A percentile compares a stretch with the other conserved stretches of the same genome.
phyloP scores from a whole-genome alignment of 2,113 vertebrate species.

The Fregetta grallaria region DNA sequence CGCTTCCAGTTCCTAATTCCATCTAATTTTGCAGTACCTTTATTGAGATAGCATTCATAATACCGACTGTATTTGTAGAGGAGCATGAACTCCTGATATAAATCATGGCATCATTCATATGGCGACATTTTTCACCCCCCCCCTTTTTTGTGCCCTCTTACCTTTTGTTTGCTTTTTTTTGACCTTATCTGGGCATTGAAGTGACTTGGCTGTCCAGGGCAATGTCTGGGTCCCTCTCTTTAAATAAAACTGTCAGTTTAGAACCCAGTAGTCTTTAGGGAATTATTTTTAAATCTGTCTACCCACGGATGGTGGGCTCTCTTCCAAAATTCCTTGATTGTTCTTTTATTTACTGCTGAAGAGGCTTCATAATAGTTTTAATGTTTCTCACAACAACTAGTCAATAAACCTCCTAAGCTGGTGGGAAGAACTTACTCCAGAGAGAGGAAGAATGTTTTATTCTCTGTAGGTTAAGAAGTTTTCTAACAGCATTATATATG shows the following conservation, averaged over 20 bases:
- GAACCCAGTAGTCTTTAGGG: background rate
- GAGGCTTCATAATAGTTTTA: background rate
- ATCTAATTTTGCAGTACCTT: background rate
- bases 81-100: background rate
- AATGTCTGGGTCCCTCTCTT: background rate
- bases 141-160: background rate
- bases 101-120: background rate
- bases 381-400: background rate
- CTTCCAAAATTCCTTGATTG: background rate
- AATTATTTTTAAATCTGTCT: slow-evolving; percentile 1
- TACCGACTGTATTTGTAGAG: background rate
- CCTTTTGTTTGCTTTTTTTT: background rate
- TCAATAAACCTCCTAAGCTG: background rate
- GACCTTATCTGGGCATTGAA: background rate
- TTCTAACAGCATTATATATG: background rate
- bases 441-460: background rate
- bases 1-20: background rate
- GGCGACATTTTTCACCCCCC: background rate
- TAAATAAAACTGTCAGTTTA: slow-evolving; percentile 2
- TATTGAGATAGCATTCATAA: background rate
- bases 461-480: background rate
- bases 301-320: background rate
- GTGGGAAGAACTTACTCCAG: background rate
- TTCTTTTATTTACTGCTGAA: slow-evolving; percentile 18
- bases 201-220: background rate